These are phyloP conservation scores for Automeris io DNA, from an alignment of 2,888 invertebrate genomes.

Conservation along the genomic window DNA sequence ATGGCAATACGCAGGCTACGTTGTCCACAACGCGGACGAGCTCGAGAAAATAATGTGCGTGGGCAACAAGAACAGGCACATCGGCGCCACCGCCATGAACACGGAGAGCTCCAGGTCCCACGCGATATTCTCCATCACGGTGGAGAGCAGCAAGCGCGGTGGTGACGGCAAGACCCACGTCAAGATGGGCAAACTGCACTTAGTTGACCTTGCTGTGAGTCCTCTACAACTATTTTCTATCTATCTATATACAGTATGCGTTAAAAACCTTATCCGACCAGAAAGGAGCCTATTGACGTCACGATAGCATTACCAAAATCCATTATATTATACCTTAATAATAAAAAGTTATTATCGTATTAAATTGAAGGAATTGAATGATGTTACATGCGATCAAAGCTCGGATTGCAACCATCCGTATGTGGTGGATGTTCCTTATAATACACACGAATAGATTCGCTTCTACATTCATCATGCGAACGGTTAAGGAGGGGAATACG, in stretches of 20 bases:
- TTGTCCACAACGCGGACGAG: constrained; percentile 98
- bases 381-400: no score
- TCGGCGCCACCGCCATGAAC: constrained; percentile 96
- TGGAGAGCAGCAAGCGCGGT: constrained; percentile 94
- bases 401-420: no score
- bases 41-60: constrained; percentile 96
- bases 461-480: no score
- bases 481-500: no score
- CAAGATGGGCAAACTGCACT: constrained; percentile 96
- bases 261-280: no score
- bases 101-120: constrained; percentile 97
- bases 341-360: no score
- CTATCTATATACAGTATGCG: no score
- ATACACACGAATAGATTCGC: no score
- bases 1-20: constrained; percentile 85
- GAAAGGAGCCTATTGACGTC: neutral
- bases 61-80: constrained; percentile 94
- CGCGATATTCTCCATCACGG: constrained; percentile 98
- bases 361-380: no score
- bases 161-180: constrained; percentile 91
- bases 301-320: no score
- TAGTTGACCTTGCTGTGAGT: constrained; percentile 96
- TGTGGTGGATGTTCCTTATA: no score
- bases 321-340: no score
- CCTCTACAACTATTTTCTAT: neutral